Percentiles rank a stretch among this genome's conserved stretches.
Evolutionary conservation across 2,888 invertebrate species (phyloP).

Genomic region (Junonia oenone): DNA sequence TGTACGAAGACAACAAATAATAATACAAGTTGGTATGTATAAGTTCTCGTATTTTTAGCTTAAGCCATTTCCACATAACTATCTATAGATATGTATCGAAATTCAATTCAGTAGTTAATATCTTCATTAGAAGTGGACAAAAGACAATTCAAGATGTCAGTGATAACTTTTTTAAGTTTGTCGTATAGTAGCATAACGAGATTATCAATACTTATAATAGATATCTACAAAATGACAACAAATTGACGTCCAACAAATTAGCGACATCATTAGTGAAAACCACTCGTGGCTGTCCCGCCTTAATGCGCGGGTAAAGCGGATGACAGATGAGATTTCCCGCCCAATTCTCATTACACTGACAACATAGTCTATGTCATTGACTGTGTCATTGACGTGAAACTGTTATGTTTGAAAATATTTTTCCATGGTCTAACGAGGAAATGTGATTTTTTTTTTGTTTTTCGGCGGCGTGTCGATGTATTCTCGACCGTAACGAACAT

Average conservation of each 20-base stretch:
- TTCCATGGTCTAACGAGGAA: not conserved
- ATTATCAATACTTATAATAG: not conserved
- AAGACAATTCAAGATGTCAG: no score
- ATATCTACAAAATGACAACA: not conserved
- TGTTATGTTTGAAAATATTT: not conserved
- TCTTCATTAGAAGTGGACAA: no score
- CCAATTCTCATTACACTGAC: constrained; percentile 25
- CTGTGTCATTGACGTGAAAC: constrained; percentile 7
- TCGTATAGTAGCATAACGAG: not conserved
- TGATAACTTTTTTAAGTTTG: not conserved
- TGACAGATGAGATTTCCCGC: constrained; percentile 42
- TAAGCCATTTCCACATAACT: no score
- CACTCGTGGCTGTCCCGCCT: constrained; percentile 20
- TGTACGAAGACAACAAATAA: no score
- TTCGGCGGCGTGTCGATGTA: no score
- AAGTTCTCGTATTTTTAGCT: no score
- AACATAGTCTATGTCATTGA: not conserved
- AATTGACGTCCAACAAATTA: not conserved
- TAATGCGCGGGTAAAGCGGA: constrained; percentile 36
- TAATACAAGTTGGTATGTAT: no score
- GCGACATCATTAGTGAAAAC: constrained; percentile 20
- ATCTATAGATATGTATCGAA: no score
- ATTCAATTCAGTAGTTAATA: no score
- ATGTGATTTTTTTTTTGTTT: no score
- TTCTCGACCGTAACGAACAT: no score